These are phyloP conservation scores for Elgonia sp. DNA, from an alignment of 2,888 invertebrate species.

Conservation along the genomic window DNA sequence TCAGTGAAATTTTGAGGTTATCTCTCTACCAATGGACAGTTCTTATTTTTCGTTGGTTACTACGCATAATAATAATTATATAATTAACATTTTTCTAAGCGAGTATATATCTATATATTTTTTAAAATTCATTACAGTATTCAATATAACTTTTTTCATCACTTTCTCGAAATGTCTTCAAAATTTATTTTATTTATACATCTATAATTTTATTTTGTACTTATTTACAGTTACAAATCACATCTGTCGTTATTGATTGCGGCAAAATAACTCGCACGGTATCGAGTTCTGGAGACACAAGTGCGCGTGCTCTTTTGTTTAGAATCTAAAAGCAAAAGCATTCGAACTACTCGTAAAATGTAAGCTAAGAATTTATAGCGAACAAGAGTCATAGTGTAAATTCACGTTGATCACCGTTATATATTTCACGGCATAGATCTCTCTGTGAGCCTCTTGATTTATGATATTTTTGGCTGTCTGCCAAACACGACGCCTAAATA, in stretches of 20 bases:
- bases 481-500: conserved; percentile 44
- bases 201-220: not conserved
- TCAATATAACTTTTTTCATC: too few species aligned
- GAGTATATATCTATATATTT: too few species aligned
- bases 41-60: too few species aligned
- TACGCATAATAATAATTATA: too few species aligned
- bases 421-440: conserved; percentile 45
- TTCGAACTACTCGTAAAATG: conserved; percentile 51
- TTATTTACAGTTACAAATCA: not conserved
- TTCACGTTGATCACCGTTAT: conserved; percentile 47
- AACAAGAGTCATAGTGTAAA: conserved; percentile 59
- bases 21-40: too few species aligned
- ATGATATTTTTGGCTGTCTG: conserved; percentile 60
- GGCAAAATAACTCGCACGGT: not conserved
- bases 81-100: too few species aligned
- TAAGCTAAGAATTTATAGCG: conserved; percentile 60
- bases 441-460: conserved; percentile 51
- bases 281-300: not conserved
- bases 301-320: conserved; percentile 13
- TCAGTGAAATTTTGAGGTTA: too few species aligned
- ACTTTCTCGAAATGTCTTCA: too few species aligned
- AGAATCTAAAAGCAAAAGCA: conserved; percentile 20
- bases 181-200: too few species aligned
- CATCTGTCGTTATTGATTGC: conserved; percentile 26
- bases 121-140: too few species aligned